Conservation (phyloP, 30 jellyfish, hydroid and myxozoan genomes). For the Aurelia sp. region DNA sequence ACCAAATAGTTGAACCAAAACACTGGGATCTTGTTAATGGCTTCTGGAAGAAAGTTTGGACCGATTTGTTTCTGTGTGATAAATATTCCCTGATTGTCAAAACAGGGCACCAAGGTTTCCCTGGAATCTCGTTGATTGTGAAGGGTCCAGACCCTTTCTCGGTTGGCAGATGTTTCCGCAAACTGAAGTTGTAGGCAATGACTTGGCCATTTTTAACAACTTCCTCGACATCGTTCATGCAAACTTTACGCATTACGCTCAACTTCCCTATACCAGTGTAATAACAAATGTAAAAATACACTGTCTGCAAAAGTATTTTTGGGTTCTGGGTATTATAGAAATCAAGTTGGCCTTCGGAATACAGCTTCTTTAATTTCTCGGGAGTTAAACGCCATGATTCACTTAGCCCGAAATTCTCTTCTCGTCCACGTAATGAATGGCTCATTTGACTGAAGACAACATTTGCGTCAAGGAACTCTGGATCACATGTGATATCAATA, state of each 20-base stretch:
- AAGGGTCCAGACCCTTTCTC: conserved; percentile 60
- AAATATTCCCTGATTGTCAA: conserved; percentile 50
- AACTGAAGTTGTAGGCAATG: conserved; percentile 45
- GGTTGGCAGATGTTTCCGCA: conserved; percentile 34
- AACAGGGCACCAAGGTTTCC: conserved; percentile 77
- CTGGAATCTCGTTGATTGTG: conserved; percentile 63
- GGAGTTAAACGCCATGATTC: conserved; percentile 72
- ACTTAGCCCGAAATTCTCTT: conserved; percentile 24
- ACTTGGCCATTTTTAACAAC: conserved; percentile 50
- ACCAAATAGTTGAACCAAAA: conserved; percentile 38
- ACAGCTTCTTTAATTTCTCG: conserved; percentile 32
- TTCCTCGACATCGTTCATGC: conserved; percentile 29
- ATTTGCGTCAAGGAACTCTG: conserved; percentile 54
- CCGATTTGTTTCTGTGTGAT: conserved; percentile 52
- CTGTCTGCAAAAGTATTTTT: conserved; percentile 54
- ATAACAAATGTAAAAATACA: conserved; percentile 50
- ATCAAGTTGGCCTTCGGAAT: conserved; percentile 54
- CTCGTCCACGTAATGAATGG: conserved; percentile 48
- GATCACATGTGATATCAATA: conserved; percentile 49
- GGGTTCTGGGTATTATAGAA: conserved; percentile 55
- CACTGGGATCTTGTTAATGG: conserved; percentile 45
- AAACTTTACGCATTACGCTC: conserved; percentile 50
- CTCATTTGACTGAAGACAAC: conserved; percentile 57
- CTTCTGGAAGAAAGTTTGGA: conserved; percentile 50
- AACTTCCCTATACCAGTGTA: conserved; percentile 68